A percentile compares a stretch with the other conserved stretches of the same genome.
phyloP scores from a whole-genome alignment of 2,113 vertebrate species.

The Platysteira castanea region DNA sequence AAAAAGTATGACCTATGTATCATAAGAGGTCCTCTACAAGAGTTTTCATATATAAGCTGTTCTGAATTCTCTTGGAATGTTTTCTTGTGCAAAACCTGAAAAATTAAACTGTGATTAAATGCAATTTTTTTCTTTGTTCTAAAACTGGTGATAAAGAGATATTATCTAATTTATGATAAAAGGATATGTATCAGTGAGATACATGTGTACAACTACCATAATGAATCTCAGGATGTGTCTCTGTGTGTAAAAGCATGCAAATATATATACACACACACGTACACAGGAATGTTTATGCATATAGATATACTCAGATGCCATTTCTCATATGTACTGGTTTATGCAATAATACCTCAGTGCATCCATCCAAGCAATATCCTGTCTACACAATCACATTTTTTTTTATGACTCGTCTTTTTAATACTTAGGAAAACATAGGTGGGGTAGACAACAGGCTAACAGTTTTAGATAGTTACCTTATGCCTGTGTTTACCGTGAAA shows the following conservation, averaged over 20 bases:
- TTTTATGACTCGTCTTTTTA: not conserved
- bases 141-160: not conserved
- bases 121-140: not conserved
- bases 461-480: not conserved
- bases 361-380: not conserved
- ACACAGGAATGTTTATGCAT: not conserved
- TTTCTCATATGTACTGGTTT: not conserved
- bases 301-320: not conserved
- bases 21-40: not conserved
- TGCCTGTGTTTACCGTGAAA: not conserved
- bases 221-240: not conserved
- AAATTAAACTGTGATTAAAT: not conserved
- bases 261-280: too few relatives aligned
- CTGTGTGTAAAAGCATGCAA: not conserved
- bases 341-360: not conserved
- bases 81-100: not conserved
- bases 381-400: not conserved
- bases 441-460: not conserved
- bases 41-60: not conserved
- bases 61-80: not conserved
- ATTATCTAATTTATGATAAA: not conserved
- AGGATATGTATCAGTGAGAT: not conserved
- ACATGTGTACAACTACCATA: not conserved
- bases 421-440: not conserved
- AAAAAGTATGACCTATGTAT: not conserved